Evolutionary conservation across 2,888 invertebrate species (phyloP), one percentile per base, ranked within the genome.

Genomic region (Erebia palarica): DNA sequence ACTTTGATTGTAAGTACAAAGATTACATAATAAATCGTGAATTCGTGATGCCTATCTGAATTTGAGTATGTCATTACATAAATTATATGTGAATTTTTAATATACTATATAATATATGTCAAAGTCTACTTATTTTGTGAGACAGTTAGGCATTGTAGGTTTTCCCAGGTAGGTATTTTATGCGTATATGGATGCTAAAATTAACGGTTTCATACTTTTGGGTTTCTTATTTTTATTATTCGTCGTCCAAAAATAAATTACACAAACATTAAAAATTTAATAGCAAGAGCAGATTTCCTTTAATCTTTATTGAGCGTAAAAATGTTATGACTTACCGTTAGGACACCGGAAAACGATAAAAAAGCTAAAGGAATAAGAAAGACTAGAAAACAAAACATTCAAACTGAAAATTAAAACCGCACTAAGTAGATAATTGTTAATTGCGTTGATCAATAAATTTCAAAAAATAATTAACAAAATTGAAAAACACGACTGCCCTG

Each of bases 251-350:
- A 36, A 60, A 36, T 42, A 60, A 16, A 42, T 60, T 55, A 42
- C 42, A n/a, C 42, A n/a, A 5, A 49, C 63, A 21, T 16, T 21
- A 63, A 63, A 61, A 44, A 47, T 58, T 66, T 58, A 10, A 58
- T 13, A 13, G 42, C 66, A 58, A 16, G 13, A 7, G 10, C 47
- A 63, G 18, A 63, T 63, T 60, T 27, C 21, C 63, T 63, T 63
- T 63, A 63, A 63, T 63, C 63, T 63, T 63, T 63, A 49, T 49
- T 63, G 14, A 27, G 18, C 47, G 21, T 63, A 21, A 63, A 49
- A 49, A 47, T 21, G 7, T 63, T 14, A 21, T 49, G 18, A 16
- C 18, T 21, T 42, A 21, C 44, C 47, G 49, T 63, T 44, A 49
- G 42, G 53, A 53, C 53, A 51, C 27, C 13, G 49, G 49, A 49